A percentile compares a stretch with the other conserved stretches of the same genome.
These are phyloP conservation scores for Entomobrya proxima DNA, from an alignment of 2,888 invertebrate genomes.

Conservation along the genomic window DNA sequence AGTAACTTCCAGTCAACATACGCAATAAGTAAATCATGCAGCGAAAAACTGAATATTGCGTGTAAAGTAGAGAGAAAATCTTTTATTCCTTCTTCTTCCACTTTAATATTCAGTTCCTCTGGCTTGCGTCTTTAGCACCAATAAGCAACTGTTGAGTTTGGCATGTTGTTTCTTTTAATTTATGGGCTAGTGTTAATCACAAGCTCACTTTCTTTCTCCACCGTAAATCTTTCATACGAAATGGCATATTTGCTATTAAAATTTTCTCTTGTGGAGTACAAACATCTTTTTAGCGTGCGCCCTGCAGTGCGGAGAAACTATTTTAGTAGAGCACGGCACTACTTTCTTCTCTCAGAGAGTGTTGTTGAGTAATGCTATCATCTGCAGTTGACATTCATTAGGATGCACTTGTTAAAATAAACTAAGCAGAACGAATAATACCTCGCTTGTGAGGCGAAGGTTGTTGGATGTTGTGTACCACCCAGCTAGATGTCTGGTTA, in stretches of 20 bases:
- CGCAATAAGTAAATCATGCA: neutral
- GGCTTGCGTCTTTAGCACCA: conserved; percentile 32
- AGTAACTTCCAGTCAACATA: too few species aligned
- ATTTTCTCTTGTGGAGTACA: neutral
- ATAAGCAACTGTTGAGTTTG: conserved; percentile 40
- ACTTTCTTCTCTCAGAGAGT: neutral
- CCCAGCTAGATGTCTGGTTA: conserved; percentile 33
- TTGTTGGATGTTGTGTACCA: neutral
- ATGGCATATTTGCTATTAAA: neutral
- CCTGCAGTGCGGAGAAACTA: neutral
- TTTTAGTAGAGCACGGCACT: neutral
- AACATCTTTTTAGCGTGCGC: neutral
- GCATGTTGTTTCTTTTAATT: conserved; percentile 37
- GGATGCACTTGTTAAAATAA: conserved; percentile 29
- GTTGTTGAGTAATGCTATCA: conserved; percentile 8
- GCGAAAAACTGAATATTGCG: neutral
- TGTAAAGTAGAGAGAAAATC: conserved; percentile 15
- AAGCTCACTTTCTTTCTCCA: neutral
- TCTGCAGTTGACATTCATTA: conserved; percentile 39
- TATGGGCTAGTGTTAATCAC: conserved; percentile 35
- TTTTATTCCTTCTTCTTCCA: neutral
- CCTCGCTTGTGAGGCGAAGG: neutral
- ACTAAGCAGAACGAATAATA: neutral
- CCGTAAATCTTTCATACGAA: neutral
- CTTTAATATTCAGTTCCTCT: too few species aligned